phyloP scores from a whole-genome alignment of 2,888 invertebrate species.

The Dioctria linearis region DNA sequence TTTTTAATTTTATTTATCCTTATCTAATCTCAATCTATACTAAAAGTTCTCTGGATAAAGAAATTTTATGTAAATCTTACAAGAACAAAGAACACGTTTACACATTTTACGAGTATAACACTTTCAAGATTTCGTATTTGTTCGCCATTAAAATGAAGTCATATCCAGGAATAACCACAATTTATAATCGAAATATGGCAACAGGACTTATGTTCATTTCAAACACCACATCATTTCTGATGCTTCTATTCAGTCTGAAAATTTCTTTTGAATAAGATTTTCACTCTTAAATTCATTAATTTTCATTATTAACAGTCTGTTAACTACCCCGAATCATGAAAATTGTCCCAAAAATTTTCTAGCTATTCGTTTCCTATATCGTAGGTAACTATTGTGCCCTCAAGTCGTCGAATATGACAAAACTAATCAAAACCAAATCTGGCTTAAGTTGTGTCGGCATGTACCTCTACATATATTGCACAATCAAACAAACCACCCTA shows the following conservation, averaged over 20 bases:
- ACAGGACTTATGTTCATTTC: too few relatives aligned
- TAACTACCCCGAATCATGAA: not conserved
- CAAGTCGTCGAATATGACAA: conserved; percentile 25
- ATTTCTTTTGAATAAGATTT: conserved; percentile 3
- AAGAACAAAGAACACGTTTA: too few relatives aligned
- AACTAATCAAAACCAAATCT: conserved; percentile 45
- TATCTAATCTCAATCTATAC: too few relatives aligned
- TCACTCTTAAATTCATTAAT: conserved; percentile 19
- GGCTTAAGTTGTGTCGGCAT: conserved; percentile 41
- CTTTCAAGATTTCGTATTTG: too few relatives aligned
- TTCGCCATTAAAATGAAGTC: too few relatives aligned
- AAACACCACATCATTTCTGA: too few relatives aligned
- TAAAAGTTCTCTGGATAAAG: too few relatives aligned
- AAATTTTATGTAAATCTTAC: too few relatives aligned
- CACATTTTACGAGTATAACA: too few relatives aligned
- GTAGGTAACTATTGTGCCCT: not conserved
- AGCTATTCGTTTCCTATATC: not conserved
- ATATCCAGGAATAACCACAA: too few relatives aligned
- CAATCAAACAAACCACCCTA: conserved; percentile 27
- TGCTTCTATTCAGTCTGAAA: not conserved
- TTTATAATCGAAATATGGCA: too few relatives aligned
- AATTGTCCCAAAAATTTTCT: conserved; percentile 9
- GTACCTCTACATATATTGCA: not conserved
- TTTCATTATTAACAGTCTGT: conserved; percentile 15
- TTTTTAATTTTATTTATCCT: too few relatives aligned